Base-by-base conservation (phyloP, 1,140 invertebrate species). In the Drosophila sp. region DNA sequence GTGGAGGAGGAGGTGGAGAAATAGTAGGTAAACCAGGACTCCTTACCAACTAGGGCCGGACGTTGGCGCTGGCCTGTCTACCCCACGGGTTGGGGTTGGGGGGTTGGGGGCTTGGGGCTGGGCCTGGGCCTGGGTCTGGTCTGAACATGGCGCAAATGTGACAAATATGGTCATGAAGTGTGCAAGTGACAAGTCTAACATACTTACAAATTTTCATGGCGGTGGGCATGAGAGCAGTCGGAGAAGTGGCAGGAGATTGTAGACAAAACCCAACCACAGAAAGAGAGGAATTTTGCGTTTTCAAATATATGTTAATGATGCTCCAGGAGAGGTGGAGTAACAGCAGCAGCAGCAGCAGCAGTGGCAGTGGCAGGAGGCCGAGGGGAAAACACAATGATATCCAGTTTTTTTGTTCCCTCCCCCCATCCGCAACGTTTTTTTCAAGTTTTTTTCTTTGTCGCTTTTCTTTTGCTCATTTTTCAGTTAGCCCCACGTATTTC, bases 131-230 rank as follows among this genome's bases (percentile, higher is more conserved):
- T n/a, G 23, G 44, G 44, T 23, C 41, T 44, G 44, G 44, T 50
- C 44, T 50, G 76, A 90, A 89, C 80, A 90, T 90, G 80, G 84
- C 84, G 84, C 85, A 89, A 89, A 89, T 89, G 85, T 89, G 84
- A 89, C 84, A 89, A 89, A 89, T 89, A 90, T 89, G 84, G 84
- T 87, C 84, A 89, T 89, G 80, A 89, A 90, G 84, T 89, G 84
- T 89, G 84, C 84, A 89, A 89, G 84, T 89, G 84, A 89, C 84
- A 89, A 84, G 85, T 89, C 85, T 77, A 90, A 89, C 84, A 89
- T 89, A 90, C 84, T 89, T 90, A 89, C 84, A 89, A 90, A 89
- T 89, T 89, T 84, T 84, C 79, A 89, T 89, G 65, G 55, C 50
- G 27, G 40, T 17, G 47, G 35, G 67, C 23, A 41, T 56, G 7